Percentiles rank a stretch among this genome's conserved stretches.
Evolutionary conservation across 2,113 vertebrate species (phyloP).

Genomic region (Pedetes capensis): DNA sequence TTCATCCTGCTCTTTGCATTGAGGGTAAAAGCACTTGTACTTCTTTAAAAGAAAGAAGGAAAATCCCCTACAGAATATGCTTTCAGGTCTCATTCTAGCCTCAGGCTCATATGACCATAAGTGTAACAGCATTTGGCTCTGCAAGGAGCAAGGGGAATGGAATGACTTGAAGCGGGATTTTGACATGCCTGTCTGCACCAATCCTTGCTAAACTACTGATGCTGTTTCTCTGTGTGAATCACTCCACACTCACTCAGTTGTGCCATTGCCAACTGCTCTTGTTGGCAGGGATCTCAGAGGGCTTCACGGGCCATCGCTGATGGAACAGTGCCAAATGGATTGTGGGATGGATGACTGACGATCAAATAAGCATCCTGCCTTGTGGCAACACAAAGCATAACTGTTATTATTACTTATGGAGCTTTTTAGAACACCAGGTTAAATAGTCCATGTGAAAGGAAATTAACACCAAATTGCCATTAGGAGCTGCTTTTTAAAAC

Average conservation of each 20-base stretch:
- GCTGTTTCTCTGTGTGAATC: background rate
- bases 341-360: constrained; percentile 45
- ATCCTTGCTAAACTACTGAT: background rate
- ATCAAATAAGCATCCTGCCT: constrained; percentile 42
- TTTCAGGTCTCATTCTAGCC: background rate
- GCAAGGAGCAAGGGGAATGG: background rate
- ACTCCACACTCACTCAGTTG: constrained; percentile 31
- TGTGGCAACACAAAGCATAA: constrained; percentile 14
- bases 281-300: constrained; percentile 14
- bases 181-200: background rate
- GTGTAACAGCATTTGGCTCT: background rate
- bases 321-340: constrained; percentile 22
- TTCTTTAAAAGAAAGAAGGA: background rate
- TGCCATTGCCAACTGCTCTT: constrained; percentile 53
- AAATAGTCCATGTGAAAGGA: constrained; percentile 48
- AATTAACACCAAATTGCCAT: constrained; percentile 53
- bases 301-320: background rate
- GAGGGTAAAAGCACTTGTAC: background rate
- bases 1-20: background rate
- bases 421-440: constrained; percentile 54
- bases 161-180: background rate
- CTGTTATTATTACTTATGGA: constrained; percentile 47
- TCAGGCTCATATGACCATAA: background rate
- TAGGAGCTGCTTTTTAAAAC: constrained; percentile 30
- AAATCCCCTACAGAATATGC: background rate